Evolutionary conservation across 2,797 vertebrate species (phyloP), one percentile per base, ranked within the genome.

Genomic region (Anisognathus igniventris): DNA sequence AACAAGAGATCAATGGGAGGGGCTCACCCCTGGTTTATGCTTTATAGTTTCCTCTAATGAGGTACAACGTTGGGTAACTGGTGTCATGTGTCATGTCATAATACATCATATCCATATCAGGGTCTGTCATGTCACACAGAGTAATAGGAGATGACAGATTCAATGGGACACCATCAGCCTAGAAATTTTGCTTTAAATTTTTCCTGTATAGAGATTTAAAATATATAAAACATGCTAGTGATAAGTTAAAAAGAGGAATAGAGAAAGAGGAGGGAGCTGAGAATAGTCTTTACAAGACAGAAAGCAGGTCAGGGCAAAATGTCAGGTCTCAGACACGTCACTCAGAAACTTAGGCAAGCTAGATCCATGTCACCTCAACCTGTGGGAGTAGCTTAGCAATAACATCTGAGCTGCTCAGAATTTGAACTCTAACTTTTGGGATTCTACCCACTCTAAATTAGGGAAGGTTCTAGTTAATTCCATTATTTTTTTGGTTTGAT

Each of bases 61-160:
- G 91, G 92, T 89, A 81, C 88, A 92, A 65, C 60, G 18, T 92
- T 95, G 91, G 94, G 90, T 95, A 94, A 95, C 96, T 96, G 94
- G 97, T 96, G 96, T 97, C 96, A 95, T 95, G 93, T 97, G 93
- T 94, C 37, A 14, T 96, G 96, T 97, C 96, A 95, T 73, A 94
- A 85, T 27, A 28, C 65, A 97, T 96, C 93, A 91, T 28, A 57
- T 91, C 76, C 94, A 94, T 94, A 50, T 35, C 54, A 95, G 40
- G 61, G 84, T 93, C 93, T 39, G 40, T 96, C 91, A 93, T 96
- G 96, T 93, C 91, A 94, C 24, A 89, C 65, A 86, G 68, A 90
- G 60, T 93, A 96, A 97, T 28, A 76, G 57, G 86, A 97, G 58
- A 47, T 93, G 97, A 95, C 96, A 95, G 96, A 86, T 91, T 91